Percentiles rank a stretch among this genome's conserved stretches.
Evolutionary conservation across 2,797 vertebrate genomes (phyloP).

Genomic region (Heteromormyrus szaboi): DNA sequence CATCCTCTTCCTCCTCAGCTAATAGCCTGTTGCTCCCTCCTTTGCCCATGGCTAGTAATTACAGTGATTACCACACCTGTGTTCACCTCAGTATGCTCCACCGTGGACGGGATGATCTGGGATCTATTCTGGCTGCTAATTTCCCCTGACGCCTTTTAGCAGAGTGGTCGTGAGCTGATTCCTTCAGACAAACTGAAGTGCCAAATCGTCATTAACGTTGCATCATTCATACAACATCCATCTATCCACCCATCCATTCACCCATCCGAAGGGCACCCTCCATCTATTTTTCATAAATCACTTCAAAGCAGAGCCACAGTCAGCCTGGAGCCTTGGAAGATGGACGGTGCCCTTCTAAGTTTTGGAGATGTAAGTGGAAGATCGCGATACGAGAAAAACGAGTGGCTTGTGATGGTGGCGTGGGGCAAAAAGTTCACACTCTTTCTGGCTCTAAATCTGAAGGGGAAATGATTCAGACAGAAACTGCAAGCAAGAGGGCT

Average conservation of each 20-base stretch:
- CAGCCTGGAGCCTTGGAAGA: background rate
- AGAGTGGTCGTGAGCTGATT: conserved; percentile 36
- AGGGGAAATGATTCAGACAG: background rate
- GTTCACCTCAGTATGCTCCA: conserved; percentile 44
- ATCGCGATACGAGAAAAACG: background rate
- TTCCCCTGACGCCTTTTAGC: conserved; percentile 47
- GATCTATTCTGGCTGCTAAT: conserved; percentile 41
- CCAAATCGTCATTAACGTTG: background rate
- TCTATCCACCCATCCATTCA: background rate
- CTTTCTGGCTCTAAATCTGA: background rate
- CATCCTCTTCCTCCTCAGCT: background rate
- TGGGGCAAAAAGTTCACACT: background rate
- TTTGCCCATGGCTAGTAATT: conserved; percentile 44
- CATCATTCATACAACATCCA: background rate
- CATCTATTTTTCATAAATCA: background rate
- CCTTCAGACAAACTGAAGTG: background rate
- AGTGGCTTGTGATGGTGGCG: background rate
- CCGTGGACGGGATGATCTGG: conserved; percentile 36
- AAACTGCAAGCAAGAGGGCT: background rate
- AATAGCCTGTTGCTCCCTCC: background rate
- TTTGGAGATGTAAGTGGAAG: background rate
- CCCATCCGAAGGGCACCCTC: no score
- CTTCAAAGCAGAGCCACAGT: background rate
- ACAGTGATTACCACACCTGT: conserved; percentile 51
- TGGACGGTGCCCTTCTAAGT: background rate